Percentiles rank a stretch among this genome's conserved stretches.
Conservation (phyloP, 2,888 invertebrate genomes). For the Rhopalosiphum nymphaeae region DNA sequence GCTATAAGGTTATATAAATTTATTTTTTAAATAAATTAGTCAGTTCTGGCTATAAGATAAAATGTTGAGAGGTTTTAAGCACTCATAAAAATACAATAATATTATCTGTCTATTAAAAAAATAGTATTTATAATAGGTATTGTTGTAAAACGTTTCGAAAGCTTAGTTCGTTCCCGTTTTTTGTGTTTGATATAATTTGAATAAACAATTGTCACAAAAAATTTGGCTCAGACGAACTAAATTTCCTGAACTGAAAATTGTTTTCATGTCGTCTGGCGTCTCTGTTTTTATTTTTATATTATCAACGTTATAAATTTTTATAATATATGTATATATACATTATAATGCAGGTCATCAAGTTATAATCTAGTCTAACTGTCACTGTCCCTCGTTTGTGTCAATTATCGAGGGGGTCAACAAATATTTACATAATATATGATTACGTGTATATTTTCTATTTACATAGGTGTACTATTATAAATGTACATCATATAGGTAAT, state of each 20-base stretch:
- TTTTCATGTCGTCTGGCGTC: neutral
- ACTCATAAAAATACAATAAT: neutral
- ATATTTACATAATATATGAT: neutral
- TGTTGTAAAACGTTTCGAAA: neutral
- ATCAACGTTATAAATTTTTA: neutral
- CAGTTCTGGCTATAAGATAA: neutral
- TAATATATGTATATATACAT: neutral
- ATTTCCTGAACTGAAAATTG: neutral
- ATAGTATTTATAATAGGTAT: neutral
- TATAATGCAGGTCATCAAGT: neutral
- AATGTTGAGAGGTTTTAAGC: neutral
- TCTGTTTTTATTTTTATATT: neutral
- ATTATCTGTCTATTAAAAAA: neutral
- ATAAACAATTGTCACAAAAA: neutral
- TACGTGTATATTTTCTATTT: neutral
- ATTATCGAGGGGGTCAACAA: neutral
- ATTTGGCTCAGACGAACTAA: too few species aligned
- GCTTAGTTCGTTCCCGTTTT: neutral
- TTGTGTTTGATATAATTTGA: neutral
- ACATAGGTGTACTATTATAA: neutral
- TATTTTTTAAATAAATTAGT: too few species aligned
- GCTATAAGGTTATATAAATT: too few species aligned
- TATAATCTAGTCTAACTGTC: neutral
- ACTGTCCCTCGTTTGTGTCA: neutral
- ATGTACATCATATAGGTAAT: neutral